phyloP scores from a whole-genome alignment of 2,797 vertebrate species.

The Sebastes cheni region DNA sequence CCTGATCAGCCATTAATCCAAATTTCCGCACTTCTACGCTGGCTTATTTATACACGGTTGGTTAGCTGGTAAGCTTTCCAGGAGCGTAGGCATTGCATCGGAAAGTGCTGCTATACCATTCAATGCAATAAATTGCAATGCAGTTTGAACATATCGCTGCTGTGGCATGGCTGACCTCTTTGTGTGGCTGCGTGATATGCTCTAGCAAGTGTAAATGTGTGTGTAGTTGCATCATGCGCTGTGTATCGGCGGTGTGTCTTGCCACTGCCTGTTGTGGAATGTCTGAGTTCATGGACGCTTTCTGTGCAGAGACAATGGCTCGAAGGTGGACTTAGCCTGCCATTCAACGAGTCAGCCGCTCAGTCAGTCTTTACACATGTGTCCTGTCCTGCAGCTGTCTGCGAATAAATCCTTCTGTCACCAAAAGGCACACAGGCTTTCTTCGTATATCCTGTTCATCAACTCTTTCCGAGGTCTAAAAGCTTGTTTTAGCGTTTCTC shows the following conservation, averaged over 20 bases:
- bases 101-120: slow-evolving; percentile 13
- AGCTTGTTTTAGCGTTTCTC: slow-evolving; percentile 3
- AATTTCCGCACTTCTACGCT: slow-evolving; percentile 51
- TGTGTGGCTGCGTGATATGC: background rate
- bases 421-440: slow-evolving; percentile 54
- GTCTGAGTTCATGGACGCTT: slow-evolving; percentile 50
- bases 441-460: slow-evolving; percentile 40
- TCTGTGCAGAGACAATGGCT: slow-evolving; percentile 53
- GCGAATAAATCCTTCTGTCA: slow-evolving; percentile 81
- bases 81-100: slow-evolving; percentile 5
- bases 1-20: slow-evolving; percentile 67
- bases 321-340: slow-evolving; percentile 45
- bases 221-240: background rate
- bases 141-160: background rate
- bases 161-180: background rate
- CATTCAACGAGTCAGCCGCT: slow-evolving; percentile 17
- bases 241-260: slow-evolving; percentile 32
- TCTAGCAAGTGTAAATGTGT: slow-evolving; percentile 4
- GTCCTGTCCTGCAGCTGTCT: slow-evolving; percentile 78
- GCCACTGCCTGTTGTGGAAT: slow-evolving; percentile 71
- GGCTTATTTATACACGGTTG: slow-evolving; percentile 34
- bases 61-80: slow-evolving; percentile 34
- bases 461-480: slow-evolving; percentile 21
- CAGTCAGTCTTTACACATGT: slow-evolving; percentile 47
- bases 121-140: slow-evolving; percentile 12